phyloP scores from a whole-genome alignment of 1,140 invertebrate genomes.

The Theocolax elegans region DNA sequence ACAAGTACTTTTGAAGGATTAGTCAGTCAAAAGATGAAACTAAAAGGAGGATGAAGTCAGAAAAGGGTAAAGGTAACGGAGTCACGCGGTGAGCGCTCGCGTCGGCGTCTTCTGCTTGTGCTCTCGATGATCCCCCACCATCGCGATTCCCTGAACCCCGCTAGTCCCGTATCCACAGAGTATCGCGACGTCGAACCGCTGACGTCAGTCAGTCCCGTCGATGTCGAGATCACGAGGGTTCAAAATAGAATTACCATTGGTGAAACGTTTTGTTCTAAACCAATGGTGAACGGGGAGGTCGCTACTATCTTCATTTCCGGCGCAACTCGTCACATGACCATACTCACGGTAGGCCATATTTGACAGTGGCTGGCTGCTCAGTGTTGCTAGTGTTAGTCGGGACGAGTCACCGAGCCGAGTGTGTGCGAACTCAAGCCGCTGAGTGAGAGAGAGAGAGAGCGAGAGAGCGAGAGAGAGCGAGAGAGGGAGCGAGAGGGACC shows the following conservation, averaged over 20 bases:
- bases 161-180: no score
- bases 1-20: no score
- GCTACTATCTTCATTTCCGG: conserved; percentile 16
- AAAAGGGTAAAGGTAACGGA: no score
- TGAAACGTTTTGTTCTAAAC: not conserved
- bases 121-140: no score
- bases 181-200: not conserved
- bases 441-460: conserved; percentile 43
- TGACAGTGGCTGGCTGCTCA: conserved; percentile 69
- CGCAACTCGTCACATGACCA: conserved; percentile 74
- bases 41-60: not conserved
- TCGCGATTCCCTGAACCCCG: no score
- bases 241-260: not conserved
- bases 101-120: no score
- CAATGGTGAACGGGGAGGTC: not conserved
- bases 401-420: conserved; percentile 14
- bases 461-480: conserved; percentile 13
- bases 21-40: conserved; percentile 7
- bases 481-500: conserved; percentile 1
- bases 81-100: no score
- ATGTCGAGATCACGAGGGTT: no score
- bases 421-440: not conserved
- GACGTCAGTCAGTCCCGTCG: conserved; percentile 7
- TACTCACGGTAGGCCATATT: conserved; percentile 73
- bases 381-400: conserved; percentile 22